Percentiles rank a stretch among this genome's conserved stretches.
phyloP scores from a whole-genome alignment of 2,113 vertebrate species.

The Apus apus region DNA sequence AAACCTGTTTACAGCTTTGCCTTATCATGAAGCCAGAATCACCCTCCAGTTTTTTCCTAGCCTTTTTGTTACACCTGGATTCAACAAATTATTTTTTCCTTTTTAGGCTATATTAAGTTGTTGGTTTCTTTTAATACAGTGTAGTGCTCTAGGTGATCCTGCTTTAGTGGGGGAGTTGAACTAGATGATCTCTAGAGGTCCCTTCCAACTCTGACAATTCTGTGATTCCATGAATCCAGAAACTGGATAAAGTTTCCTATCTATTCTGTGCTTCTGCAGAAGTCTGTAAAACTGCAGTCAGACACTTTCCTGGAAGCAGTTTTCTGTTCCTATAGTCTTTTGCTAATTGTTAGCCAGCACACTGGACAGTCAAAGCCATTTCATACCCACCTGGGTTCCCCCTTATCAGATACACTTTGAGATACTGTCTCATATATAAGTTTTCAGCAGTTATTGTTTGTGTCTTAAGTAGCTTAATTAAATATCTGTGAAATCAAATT shows the following conservation, averaged over 20 bases:
- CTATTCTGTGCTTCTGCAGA: not conserved
- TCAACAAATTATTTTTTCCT: not conserved
- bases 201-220: no score
- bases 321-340: not conserved
- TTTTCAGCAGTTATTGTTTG: not conserved
- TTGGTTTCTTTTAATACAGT: not conserved
- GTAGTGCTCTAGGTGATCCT: not conserved
- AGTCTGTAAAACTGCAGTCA: not conserved
- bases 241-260: not conserved
- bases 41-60: not conserved
- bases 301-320: not conserved
- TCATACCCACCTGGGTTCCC: not conserved
- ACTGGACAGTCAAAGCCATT: not conserved
- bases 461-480: not conserved
- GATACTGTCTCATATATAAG: not conserved
- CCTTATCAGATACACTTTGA: not conserved
- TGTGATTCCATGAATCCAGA: not conserved
- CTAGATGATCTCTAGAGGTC: no score
- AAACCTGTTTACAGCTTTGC: not conserved
- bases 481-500: not conserved
- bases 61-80: not conserved
- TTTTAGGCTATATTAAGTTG: not conserved
- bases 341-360: not conserved
- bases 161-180: no score
- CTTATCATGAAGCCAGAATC: not conserved